These are phyloP conservation scores for Sisyra nigra DNA, from an alignment of 2,888 invertebrate genomes.

Conservation along the genomic window DNA sequence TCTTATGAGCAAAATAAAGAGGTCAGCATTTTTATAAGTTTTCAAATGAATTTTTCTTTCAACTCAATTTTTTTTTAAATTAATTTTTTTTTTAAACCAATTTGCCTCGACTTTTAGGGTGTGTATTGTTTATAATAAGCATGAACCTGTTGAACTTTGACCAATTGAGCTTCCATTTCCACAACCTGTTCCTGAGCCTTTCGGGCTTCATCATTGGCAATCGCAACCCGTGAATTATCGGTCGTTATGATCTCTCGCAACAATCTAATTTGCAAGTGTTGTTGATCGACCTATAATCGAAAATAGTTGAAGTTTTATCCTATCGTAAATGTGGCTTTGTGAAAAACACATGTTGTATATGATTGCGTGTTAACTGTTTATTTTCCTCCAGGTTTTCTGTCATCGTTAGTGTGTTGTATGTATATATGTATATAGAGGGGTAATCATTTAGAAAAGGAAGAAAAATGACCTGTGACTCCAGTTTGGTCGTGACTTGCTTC, in stretches of 20 bases:
- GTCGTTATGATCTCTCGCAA: constrained; percentile 2
- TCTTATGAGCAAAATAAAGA: no score
- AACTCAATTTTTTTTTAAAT: no score
- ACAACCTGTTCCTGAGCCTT: background rate
- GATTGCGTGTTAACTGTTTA: background rate
- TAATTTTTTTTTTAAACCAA: no score
- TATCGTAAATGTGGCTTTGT: background rate
- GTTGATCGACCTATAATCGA: background rate
- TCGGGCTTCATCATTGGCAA: background rate
- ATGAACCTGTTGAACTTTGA: no score
- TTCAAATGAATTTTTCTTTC: no score
- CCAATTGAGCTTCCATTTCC: no score
- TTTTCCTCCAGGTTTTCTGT: background rate
- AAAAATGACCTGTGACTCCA: constrained; percentile 4
- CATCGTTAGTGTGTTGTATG: no score
- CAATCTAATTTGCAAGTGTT: background rate
- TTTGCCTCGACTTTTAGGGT: no score
- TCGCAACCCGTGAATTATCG: background rate
- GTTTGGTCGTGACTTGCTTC: background rate
- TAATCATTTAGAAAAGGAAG: background rate
- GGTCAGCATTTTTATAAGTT: no score
- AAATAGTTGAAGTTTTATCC: background rate
- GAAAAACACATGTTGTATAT: background rate
- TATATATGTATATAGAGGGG: no score
- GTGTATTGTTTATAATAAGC: no score